Evolutionary conservation across 2,888 invertebrate genomes (phyloP).

Genomic region (Drosophila multiciliata): DNA sequence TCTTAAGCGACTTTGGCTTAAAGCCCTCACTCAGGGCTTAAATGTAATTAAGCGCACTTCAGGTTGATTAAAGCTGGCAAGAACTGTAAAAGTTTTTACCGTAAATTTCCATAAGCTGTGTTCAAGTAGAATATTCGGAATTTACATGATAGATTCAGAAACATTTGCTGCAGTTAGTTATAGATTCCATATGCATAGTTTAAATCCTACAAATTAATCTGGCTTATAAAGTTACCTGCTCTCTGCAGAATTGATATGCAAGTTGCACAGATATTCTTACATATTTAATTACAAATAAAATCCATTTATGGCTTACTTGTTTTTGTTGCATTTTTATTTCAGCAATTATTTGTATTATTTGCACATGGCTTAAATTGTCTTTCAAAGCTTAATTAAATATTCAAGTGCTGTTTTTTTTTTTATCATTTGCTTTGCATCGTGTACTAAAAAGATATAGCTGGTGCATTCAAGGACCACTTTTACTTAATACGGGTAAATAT

Average conservation of each 20-base stretch:
- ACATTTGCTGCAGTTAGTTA: background rate
- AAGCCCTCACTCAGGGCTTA: background rate
- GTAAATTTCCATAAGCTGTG: background rate
- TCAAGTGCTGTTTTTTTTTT: constrained; percentile 10
- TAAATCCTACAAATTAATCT: background rate
- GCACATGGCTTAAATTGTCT: background rate
- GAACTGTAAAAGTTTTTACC: background rate
- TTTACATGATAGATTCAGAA: background rate
- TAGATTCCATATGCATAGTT: background rate
- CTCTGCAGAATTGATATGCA: too few species aligned
- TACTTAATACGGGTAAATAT: constrained; percentile 26
- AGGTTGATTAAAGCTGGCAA: background rate
- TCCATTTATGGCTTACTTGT: background rate
- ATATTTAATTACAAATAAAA: background rate
- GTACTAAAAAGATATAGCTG: constrained; percentile 5
- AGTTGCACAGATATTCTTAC: background rate
- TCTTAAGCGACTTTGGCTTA: background rate
- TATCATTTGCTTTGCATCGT: constrained; percentile 24
- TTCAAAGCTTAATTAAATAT: constrained; percentile 12
- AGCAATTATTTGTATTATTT: background rate
- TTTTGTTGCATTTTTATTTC: background rate
- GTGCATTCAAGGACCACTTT: constrained; percentile 38
- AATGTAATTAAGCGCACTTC: constrained; percentile 2
- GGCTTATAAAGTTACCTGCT: background rate
- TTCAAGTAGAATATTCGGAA: background rate